Conservation (phyloP, 2,888 invertebrate species). For the Byasa hedistus region DNA sequence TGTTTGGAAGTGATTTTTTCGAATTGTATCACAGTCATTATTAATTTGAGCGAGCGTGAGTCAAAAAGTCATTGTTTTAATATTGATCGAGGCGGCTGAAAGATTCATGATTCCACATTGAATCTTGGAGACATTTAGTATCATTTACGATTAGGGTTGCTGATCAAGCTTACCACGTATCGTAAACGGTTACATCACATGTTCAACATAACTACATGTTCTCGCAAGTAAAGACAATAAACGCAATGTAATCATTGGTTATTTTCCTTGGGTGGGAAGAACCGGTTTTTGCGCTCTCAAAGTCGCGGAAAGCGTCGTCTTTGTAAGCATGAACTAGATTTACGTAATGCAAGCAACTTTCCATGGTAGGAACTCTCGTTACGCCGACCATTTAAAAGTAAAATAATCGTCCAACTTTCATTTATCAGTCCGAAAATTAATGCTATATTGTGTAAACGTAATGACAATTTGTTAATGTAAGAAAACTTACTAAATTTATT, state of each 20-base stretch:
- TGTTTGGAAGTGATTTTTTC: too few relatives aligned
- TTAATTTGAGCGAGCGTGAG: too few relatives aligned
- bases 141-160: constrained; percentile 13
- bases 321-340: constrained; percentile 59
- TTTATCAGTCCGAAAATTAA: not conserved
- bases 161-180: constrained; percentile 12
- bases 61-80: too few relatives aligned
- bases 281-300: constrained; percentile 56
- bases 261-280: constrained; percentile 61
- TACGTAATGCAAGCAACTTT: constrained; percentile 65
- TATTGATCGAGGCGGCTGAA: too few relatives aligned
- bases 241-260: constrained; percentile 60
- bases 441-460: not conserved
- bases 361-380: constrained; percentile 48
- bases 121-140: constrained; percentile 6
- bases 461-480: too few relatives aligned
- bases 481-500: too few relatives aligned
- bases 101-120: not conserved
- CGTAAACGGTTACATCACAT: constrained; percentile 42
- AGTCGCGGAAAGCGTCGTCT: constrained; percentile 38
- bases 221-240: constrained; percentile 61
- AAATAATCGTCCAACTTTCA: not conserved
- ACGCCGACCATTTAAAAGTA: not conserved
- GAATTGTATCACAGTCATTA: too few relatives aligned
- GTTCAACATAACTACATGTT: constrained; percentile 54